Percentiles rank a stretch among this genome's conserved stretches.
These are phyloP conservation scores for Lasioglossum malachurum DNA, from an alignment of 2,888 invertebrate genomes.

Conservation along the genomic window DNA sequence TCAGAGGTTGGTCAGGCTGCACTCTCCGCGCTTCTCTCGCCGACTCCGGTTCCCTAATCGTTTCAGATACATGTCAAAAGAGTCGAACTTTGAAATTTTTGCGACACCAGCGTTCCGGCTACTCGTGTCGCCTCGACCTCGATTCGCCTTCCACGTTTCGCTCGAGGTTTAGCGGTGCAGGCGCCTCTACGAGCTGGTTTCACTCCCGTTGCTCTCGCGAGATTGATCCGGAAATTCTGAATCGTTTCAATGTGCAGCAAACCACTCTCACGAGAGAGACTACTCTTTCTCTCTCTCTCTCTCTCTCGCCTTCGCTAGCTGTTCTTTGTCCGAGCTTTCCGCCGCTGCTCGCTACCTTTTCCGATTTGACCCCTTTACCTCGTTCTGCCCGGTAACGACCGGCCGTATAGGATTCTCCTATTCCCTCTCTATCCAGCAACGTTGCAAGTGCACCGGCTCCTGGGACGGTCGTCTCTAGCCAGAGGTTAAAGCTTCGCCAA, in stretches of 20 bases:
- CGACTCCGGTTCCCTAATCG: neutral
- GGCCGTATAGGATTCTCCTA: conserved; percentile 4
- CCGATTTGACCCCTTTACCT: conserved; percentile 28
- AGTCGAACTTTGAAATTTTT: neutral
- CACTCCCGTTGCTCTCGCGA: neutral
- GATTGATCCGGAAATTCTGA: neutral
- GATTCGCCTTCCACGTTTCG: conserved; percentile 1
- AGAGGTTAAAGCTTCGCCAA: neutral
- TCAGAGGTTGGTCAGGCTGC: neutral
- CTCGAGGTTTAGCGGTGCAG: neutral
- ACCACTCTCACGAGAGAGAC: neutral
- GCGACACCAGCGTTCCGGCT: neutral
- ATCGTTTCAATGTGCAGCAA: neutral
- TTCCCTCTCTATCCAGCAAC: neutral
- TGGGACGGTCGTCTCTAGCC: neutral
- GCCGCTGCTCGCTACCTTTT: neutral
- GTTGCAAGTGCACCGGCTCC: neutral
- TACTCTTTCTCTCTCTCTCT: neutral
- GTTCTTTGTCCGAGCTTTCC: neutral
- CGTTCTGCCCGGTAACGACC: conserved; percentile 10
- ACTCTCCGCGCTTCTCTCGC: neutral
- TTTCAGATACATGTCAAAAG: neutral
- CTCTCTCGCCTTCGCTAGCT: neutral
- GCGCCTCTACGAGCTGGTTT: neutral
- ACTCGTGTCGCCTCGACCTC: conserved; percentile 27